phyloP scores from a whole-genome alignment of 1,140 invertebrate species.

The Habropoda laboriosa region DNA sequence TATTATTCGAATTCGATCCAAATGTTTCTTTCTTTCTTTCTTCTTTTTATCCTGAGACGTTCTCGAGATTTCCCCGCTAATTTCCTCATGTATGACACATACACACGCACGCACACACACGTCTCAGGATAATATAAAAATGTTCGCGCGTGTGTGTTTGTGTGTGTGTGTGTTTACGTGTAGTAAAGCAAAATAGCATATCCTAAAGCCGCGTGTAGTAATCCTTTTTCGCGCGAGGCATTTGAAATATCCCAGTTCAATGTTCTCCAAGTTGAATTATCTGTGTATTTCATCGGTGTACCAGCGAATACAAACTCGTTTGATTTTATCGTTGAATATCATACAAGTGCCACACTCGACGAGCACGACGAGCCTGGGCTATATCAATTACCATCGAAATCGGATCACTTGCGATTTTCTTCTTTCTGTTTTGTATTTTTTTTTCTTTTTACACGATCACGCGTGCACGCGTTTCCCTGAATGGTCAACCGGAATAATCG shows the following conservation, averaged over 20 bases:
- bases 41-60: no score
- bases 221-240: constrained; percentile 3
- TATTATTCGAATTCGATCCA: no score
- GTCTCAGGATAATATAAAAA: constrained; percentile 1
- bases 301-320: not conserved
- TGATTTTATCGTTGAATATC: not conserved
- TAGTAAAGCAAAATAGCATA: not conserved
- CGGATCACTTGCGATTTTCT: not conserved
- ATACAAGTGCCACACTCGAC: not conserved
- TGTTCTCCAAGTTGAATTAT: not conserved
- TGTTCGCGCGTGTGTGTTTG: no score
- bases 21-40: no score
- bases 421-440: no score
- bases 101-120: not conserved
- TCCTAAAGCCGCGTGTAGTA: not conserved
- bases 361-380: constrained; percentile 10
- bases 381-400: constrained; percentile 25
- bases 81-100: not conserved
- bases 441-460: constrained; percentile 58
- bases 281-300: no score
- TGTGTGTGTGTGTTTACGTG: not conserved
- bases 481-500: not conserved
- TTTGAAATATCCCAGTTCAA: constrained; percentile 39
- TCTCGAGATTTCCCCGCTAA: no score
- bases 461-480: not conserved